These are phyloP conservation scores for Bradypodion ventrale DNA, from an alignment of 2,797 vertebrate genomes.

Conservation along the genomic window DNA sequence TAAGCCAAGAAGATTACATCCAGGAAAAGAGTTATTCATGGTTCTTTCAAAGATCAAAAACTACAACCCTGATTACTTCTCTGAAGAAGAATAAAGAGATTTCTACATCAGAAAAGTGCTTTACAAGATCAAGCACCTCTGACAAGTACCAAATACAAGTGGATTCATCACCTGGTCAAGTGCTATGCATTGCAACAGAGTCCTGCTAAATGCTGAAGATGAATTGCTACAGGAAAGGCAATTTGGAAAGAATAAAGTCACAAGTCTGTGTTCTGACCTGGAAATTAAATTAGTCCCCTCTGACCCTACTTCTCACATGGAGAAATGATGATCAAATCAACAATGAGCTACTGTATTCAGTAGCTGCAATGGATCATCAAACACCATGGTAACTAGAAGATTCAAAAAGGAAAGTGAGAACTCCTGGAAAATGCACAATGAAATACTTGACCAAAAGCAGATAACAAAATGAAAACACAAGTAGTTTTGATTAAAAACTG, in stretches of 20 bases:
- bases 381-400: background rate
- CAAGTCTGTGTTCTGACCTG: constrained; percentile 40
- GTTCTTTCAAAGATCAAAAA: constrained; percentile 52
- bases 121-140: constrained; percentile 68
- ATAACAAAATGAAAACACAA: background rate
- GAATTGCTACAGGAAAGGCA: constrained; percentile 62
- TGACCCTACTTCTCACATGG: constrained; percentile 24
- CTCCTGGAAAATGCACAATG: background rate
- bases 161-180: constrained; percentile 54
- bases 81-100: constrained; percentile 49
- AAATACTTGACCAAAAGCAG: background rate
- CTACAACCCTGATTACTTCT: constrained; percentile 69
- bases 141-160: constrained; percentile 51
- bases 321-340: constrained; percentile 24
- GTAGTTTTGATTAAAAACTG: constrained; percentile 8
- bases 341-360: background rate
- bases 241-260: constrained; percentile 54
- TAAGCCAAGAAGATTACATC: constrained; percentile 49
- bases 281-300: constrained; percentile 45
- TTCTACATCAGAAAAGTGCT: constrained; percentile 64
- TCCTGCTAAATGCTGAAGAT: constrained; percentile 56
- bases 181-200: constrained; percentile 52
- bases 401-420: constrained; percentile 11
- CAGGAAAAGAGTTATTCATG: constrained; percentile 64
- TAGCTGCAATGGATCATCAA: background rate